These are phyloP conservation scores for Phoebastria nigripes DNA, from an alignment of 2,797 vertebrate genomes.

Conservation along the genomic window DNA sequence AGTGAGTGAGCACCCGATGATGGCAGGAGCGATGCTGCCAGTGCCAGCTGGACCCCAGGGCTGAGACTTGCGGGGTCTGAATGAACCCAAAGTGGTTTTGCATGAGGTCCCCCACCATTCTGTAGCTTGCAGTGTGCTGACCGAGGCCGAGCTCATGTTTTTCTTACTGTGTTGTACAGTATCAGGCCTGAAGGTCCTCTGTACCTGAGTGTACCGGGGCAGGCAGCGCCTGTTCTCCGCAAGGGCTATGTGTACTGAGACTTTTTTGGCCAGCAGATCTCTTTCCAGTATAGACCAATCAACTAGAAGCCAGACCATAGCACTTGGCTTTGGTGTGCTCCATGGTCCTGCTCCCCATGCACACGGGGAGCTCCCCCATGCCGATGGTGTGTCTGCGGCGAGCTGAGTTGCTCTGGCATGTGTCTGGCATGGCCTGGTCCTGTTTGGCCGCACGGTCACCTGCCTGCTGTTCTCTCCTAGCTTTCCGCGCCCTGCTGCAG, in stretches of 20 bases:
- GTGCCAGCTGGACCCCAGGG: background rate
- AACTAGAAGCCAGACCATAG: background rate
- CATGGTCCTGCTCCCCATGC: accelerated
- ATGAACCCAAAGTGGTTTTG: background rate
- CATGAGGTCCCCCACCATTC: background rate
- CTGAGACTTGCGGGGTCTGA: background rate
- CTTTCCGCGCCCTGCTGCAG: constrained; percentile 96
- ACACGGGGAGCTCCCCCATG: accelerated
- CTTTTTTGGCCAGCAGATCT: background rate
- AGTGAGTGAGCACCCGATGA: background rate
- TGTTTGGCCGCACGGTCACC: background rate
- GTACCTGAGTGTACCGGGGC: background rate
- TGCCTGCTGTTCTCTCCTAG: constrained; percentile 44
- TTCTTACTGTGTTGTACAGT: background rate
- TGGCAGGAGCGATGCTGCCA: background rate
- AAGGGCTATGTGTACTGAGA: background rate
- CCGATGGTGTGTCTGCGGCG: accelerated
- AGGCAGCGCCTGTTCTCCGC: background rate
- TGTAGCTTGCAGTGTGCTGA: background rate
- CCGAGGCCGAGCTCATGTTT: accelerated
- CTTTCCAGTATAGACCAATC: background rate
- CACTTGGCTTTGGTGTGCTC: background rate
- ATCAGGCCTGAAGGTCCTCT: background rate
- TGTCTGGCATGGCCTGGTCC: background rate
- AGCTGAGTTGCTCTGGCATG: background rate